These are phyloP conservation scores for Sprattus sprattus DNA, from an alignment of 2,113 vertebrate species.

Conservation along the genomic window DNA sequence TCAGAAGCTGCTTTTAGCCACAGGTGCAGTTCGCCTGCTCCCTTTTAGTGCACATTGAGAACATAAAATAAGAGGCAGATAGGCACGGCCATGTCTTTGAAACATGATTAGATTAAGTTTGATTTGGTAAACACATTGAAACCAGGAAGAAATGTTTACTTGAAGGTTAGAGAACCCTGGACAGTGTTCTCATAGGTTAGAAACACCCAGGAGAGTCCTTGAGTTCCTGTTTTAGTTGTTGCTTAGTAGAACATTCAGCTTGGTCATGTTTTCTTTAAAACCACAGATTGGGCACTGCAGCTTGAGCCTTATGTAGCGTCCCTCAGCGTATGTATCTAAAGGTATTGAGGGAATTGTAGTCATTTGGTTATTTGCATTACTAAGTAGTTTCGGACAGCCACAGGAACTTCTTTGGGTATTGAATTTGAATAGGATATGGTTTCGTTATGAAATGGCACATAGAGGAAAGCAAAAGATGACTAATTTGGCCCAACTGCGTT, in stretches of 20 bases:
- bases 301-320: too few relatives aligned
- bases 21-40: too few relatives aligned
- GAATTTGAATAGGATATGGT: constrained; percentile 22
- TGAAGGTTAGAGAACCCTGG: not conserved
- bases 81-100: too few relatives aligned
- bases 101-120: not conserved
- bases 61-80: too few relatives aligned
- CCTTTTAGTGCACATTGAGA: too few relatives aligned
- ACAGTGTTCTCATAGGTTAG: too few relatives aligned
- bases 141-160: not conserved
- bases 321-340: too few relatives aligned
- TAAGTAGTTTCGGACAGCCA: not conserved
- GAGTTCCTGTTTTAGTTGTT: not conserved
- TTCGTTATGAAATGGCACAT: not conserved
- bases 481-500: not conserved
- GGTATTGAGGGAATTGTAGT: too few relatives aligned
- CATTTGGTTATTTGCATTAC: not conserved
- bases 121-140: not conserved
- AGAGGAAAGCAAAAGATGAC: not conserved
- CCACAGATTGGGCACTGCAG: too few relatives aligned
- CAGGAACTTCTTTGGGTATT: not conserved
- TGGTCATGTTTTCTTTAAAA: too few relatives aligned
- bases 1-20: not conserved
- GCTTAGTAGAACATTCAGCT: not conserved
- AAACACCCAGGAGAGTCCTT: too few relatives aligned